These are phyloP conservation scores for Heliangelus exortis DNA, from an alignment of 2,797 vertebrate genomes.

Conservation along the genomic window DNA sequence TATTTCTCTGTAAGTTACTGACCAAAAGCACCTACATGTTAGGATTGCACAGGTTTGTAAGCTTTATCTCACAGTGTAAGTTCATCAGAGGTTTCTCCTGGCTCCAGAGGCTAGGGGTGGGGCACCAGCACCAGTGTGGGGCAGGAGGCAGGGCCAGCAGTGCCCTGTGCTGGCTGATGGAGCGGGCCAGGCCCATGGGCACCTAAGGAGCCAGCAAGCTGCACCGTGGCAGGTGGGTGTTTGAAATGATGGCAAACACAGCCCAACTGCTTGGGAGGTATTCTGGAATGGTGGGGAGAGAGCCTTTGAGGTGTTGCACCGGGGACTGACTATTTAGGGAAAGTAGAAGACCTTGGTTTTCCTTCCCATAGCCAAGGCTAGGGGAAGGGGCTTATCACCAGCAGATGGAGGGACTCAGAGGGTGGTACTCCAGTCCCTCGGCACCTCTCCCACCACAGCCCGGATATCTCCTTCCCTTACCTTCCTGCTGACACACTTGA, in stretches of 20 bases:
- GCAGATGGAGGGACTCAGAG: background rate
- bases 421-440: rapidly evolving
- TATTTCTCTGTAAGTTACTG: background rate
- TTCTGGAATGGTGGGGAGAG: background rate
- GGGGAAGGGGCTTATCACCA: background rate
- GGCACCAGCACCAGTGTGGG: rapidly evolving
- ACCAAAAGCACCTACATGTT: background rate
- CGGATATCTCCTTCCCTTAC: rapidly evolving
- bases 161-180: background rate
- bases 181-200: rapidly evolving
- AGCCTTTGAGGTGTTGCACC: background rate
- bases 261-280: background rate
- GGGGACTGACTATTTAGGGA: background rate
- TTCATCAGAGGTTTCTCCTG: background rate
- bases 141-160: background rate
- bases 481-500: background rate
- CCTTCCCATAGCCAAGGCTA: background rate
- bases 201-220: background rate
- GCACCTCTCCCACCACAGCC: background rate
- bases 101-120: background rate
- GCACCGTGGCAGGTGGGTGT: background rate
- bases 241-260: rapidly evolving
- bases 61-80: background rate
- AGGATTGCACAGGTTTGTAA: background rate
- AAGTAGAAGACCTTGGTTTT: background rate